Base-by-base conservation (phyloP, 2,113 vertebrate genomes). In the Arizona elegans region DNA sequence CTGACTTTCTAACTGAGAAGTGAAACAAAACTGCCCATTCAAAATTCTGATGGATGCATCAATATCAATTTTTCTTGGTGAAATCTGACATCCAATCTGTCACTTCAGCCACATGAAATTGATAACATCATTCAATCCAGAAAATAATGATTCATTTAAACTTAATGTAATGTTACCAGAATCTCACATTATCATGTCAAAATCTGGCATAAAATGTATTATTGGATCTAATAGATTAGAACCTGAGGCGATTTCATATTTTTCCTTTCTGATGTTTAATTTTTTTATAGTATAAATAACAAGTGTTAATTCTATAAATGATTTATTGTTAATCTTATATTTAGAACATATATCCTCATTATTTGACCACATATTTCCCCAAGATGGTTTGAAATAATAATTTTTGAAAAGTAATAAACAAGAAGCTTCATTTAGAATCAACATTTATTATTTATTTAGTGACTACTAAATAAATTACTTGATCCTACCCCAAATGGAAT, bases 201-300 rank as follows among this genome's bases (percentile, higher is more conserved):
- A 91, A 55, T 54, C 52, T 38, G 90, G 24, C n/a, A 91, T 81
- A 91, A 81, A 91, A 81, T 81, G 50, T 91, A 81, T 54, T 81
- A 75, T 91, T 81, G 50, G 50, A 81, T 47, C 21, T 91, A 54
- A 53, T 23, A 75, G 54, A 91, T 81, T 52, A 26, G 65, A 33
- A 54, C 50, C n/a, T 26, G 59, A 26, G 58, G 17, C 4, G 4
- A 81, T 24, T 54, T 7, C 19, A 81, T 91, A 15, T 11, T 33
- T 54, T 54, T 52, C n/a, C 65, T 3, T 81, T 38, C 90, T 65
- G 17, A 56, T 55, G 3, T 56, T 56, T 89, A 21, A 38, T 11
- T 58, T 33, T 26, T 89, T 90, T 52, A 43, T 26, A 62, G 47
- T n/a, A 12, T 62, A 43, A 90, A 9, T 29, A 58, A 29, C 47